Evolutionary conservation across 2,888 invertebrate genomes (phyloP).

Genomic region (Drosophila maculinotata): DNA sequence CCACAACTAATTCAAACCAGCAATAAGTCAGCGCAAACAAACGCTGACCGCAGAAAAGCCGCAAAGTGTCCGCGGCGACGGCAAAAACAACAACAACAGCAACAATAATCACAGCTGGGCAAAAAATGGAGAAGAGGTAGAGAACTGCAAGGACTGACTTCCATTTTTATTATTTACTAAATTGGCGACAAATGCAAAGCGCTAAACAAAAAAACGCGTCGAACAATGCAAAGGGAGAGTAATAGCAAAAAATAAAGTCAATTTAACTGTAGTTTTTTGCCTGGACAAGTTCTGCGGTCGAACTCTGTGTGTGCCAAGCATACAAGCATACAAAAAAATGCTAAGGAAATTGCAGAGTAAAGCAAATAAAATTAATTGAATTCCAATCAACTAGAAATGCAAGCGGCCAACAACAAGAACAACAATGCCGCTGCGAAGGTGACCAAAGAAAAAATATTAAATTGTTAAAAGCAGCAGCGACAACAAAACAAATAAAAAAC

Average conservation of each 20-base stretch:
- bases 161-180: constrained; percentile 76
- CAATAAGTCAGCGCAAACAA: constrained; percentile 77
- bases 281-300: no score
- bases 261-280: constrained; percentile 77
- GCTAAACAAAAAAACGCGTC: constrained; percentile 36
- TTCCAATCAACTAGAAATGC: constrained; percentile 83
- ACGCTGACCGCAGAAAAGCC: constrained; percentile 64
- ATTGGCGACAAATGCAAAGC: constrained; percentile 81
- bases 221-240: constrained; percentile 53
- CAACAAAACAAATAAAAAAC: constrained; percentile 13
- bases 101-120: constrained; percentile 22
- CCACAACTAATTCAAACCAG: constrained; percentile 74
- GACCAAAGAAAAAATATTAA: constrained; percentile 56
- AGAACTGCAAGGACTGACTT: constrained; percentile 74
- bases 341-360: constrained; percentile 80
- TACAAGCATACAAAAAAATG: constrained; percentile 77
- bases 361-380: constrained; percentile 83
- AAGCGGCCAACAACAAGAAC: constrained; percentile 49
- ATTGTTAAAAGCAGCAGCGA: constrained; percentile 58
- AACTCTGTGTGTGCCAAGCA: constrained; percentile 71
- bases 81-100: constrained; percentile 39
- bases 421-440: constrained; percentile 51
- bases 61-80: constrained; percentile 73
- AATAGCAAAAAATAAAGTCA: constrained; percentile 35
- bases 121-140: constrained; percentile 31